A percentile compares a stretch with the other conserved stretches of the same genome.
These are phyloP conservation scores for Pangasius mekongensis DNA, from an alignment of 2,797 vertebrate species.

Conservation along the genomic window DNA sequence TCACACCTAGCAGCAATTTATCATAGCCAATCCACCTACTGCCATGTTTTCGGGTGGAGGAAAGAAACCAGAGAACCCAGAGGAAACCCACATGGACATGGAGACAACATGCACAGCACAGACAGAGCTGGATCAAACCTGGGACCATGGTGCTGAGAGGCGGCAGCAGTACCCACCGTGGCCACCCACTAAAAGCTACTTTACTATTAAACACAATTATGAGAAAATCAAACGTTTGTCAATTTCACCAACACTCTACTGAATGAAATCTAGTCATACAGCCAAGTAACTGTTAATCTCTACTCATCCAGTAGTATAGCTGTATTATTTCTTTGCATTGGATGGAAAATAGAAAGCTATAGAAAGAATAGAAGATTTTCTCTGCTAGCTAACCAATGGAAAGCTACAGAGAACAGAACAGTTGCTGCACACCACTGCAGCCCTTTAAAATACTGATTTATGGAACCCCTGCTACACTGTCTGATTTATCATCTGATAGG, in stretches of 20 bases:
- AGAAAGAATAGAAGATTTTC: neutral
- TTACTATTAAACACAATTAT: too few species aligned
- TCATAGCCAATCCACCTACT: neutral
- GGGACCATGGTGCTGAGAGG: neutral
- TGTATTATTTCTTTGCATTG: neutral
- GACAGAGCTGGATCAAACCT: neutral
- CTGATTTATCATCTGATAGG: conserved; percentile 61
- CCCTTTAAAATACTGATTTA: conserved; percentile 61
- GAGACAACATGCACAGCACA: neutral
- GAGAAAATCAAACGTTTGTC: neutral
- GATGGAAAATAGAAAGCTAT: neutral
- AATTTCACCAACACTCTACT: neutral
- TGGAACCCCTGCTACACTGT: conserved; percentile 49
- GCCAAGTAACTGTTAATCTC: neutral
- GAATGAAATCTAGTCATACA: neutral
- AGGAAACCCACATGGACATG: neutral
- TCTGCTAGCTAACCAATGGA: conserved; percentile 9
- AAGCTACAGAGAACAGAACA: conserved; percentile 38
- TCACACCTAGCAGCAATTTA: neutral
- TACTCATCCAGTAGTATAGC: neutral
- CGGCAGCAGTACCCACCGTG: neutral
- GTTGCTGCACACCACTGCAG: conserved; percentile 47
- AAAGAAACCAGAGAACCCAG: neutral
- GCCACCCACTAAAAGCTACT: neutral
- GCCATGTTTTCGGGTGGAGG: neutral